phyloP scores from a whole-genome alignment of 2,888 invertebrate species.

The Epirrhoe alternata region DNA sequence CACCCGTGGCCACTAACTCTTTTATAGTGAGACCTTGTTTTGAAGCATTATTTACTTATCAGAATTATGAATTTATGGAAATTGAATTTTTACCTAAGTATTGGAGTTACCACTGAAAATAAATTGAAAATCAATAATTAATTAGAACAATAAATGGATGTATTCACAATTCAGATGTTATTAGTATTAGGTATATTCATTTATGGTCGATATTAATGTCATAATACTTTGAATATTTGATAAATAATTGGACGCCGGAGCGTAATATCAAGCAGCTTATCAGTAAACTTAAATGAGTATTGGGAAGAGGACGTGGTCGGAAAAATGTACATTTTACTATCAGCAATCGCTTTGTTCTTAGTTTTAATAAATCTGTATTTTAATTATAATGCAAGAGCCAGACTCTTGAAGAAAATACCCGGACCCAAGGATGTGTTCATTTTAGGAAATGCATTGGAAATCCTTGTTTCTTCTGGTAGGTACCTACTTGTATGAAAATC shows the following conservation, averaged over 20 bases:
- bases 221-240: not conserved
- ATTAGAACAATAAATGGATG: too few relatives aligned
- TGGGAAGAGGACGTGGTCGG: conserved; percentile 21
- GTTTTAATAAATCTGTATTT: conserved; percentile 51
- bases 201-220: not conserved
- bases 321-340: conserved; percentile 50
- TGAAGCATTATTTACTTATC: too few relatives aligned
- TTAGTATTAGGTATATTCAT: not conserved
- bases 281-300: conserved; percentile 23
- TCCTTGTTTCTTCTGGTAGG: conserved; percentile 53
- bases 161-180: not conserved
- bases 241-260: not conserved
- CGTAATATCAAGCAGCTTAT: not conserved
- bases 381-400: conserved; percentile 57
- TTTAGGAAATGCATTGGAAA: conserved; percentile 53
- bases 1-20: too few relatives aligned
- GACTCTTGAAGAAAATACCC: conserved; percentile 55
- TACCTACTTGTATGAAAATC: not conserved
- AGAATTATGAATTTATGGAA: too few relatives aligned
- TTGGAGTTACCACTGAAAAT: too few relatives aligned
- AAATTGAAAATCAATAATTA: too few relatives aligned
- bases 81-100: too few relatives aligned
- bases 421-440: conserved; percentile 56
- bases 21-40: too few relatives aligned
- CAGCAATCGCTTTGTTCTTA: conserved; percentile 44